phyloP scores from a whole-genome alignment of 2,113 vertebrate species.

The Stomatorhinus ivindoensis region DNA sequence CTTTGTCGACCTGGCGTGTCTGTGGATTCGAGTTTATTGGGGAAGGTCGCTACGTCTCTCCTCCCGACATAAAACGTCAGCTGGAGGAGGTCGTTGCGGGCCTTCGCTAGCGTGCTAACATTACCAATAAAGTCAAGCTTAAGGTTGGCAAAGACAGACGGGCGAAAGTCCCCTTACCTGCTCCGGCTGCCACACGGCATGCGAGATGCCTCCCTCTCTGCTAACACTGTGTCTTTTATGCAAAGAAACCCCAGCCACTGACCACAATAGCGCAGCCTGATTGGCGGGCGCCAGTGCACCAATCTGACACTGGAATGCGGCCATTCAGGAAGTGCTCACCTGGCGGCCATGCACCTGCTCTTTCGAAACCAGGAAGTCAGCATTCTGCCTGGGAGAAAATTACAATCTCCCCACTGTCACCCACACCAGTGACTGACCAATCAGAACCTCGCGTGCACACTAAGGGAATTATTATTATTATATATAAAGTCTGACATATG shows the following conservation, averaged over 20 bases:
- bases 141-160: background rate
- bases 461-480: background rate
- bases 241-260: conserved; percentile 26
- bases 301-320: conserved; percentile 53
- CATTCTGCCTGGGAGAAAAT: background rate
- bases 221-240: background rate
- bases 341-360: background rate
- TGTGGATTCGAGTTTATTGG: background rate
- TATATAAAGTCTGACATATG: background rate
- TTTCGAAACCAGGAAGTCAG: background rate
- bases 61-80: background rate
- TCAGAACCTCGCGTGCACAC: background rate
- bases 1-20: background rate
- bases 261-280: conserved; percentile 26
- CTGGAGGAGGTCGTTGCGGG: background rate
- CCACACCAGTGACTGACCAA: background rate
- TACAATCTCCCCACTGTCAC: background rate
- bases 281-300: conserved; percentile 36
- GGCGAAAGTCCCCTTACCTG: conserved; percentile 17
- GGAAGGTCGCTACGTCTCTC: background rate
- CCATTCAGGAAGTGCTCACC: conserved; percentile 48
- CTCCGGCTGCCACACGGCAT: conserved; percentile 14
- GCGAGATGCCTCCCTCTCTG: conserved; percentile 6
- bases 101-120: background rate
- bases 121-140: background rate